Base-by-base conservation (phyloP, 2,888 invertebrate genomes). In the Cantharis lateralis region DNA sequence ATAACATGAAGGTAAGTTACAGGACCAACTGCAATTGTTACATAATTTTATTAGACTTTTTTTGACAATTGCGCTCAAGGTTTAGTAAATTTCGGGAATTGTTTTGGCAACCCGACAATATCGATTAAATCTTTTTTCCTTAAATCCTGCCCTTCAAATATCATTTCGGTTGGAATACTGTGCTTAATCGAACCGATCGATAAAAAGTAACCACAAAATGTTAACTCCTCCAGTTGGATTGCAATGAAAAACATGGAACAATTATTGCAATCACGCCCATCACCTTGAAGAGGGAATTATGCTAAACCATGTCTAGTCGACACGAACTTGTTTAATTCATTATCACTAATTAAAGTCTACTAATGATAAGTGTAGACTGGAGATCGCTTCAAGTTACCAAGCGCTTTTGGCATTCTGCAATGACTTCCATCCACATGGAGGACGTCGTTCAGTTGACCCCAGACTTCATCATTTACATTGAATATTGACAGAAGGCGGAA, bases 1-100 rank as follows among this genome's bases (percentile, higher is more conserved):
- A 98, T 90, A 98, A 98, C 87, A 95, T 93, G 91, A 93, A 94
- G 96, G 98, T 98, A 90, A 93, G 48, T 48, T 48, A n/a, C 48
- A n/a, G n/a, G n/a, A n/a, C 5, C n/a, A n/a, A 48, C 48, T 48
- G n/a, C 48, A 48, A n/a, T 48, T 2, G n/a, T 48, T 48, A 48
- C 48, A 48, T 48, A 48, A 48, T 48, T 48, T n/a, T 7, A 7
- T 48, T n/a, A 7, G 48, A 48, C 9, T 48, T 48, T 48, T 48
- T 48, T 48, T 48, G n/a, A 48, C n/a, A n/a, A 48, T 48, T 48
- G n/a, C n/a, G 48, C 48, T 48, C 48, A 48, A 48, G 48, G 48
- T 48, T 48, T n/a, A 48, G 48, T 48, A n/a, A 48, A 48, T 48
- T 48, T 48, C 48, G 48, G n/a, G 48, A 48, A n/a, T 48, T 48